phyloP scores from a whole-genome alignment of 2,888 invertebrate genomes.

The Cactoblastis cactorum region DNA sequence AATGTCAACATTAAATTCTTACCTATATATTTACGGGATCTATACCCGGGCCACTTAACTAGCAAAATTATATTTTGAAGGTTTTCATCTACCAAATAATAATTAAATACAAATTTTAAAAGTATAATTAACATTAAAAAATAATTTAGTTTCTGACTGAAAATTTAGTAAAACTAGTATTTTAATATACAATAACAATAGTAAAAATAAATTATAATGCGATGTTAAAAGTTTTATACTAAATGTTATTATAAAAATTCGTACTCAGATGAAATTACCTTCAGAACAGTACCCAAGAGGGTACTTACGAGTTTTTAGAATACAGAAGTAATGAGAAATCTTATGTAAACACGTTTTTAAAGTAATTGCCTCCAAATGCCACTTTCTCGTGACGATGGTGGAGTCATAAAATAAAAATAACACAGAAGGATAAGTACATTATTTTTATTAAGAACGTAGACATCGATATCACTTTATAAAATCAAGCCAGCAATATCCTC shows the following conservation, averaged over 20 bases:
- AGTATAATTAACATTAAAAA: too few species aligned
- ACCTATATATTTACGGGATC: too few species aligned
- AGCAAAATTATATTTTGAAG: too few species aligned
- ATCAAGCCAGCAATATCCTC: not conserved
- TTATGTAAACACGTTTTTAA: constrained; percentile 38
- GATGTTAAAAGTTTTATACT: not conserved
- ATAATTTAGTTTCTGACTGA: too few species aligned
- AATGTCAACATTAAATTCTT: too few species aligned
- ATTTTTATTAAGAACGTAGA: too few species aligned
- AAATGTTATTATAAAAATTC: not conserved
- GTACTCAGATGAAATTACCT: not conserved
- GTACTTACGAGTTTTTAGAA: constrained; percentile 10
- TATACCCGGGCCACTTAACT: too few species aligned
- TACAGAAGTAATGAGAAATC: constrained; percentile 14
- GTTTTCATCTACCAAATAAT: too few species aligned
- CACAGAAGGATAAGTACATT: not conserved
- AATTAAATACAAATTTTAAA: too few species aligned
- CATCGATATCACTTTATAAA: not conserved
- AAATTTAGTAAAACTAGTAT: too few species aligned
- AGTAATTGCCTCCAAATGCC: constrained; percentile 41
- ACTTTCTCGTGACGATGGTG: constrained; percentile 43
- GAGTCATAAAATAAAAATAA: not conserved
- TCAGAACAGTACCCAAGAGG: constrained; percentile 7
- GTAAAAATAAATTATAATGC: not conserved
- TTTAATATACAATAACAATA: not conserved